Percentiles rank a stretch among this genome's conserved stretches.
Evolutionary conservation across 2,113 vertebrate genomes (phyloP).

Genomic region (Catharus bicknelli): DNA sequence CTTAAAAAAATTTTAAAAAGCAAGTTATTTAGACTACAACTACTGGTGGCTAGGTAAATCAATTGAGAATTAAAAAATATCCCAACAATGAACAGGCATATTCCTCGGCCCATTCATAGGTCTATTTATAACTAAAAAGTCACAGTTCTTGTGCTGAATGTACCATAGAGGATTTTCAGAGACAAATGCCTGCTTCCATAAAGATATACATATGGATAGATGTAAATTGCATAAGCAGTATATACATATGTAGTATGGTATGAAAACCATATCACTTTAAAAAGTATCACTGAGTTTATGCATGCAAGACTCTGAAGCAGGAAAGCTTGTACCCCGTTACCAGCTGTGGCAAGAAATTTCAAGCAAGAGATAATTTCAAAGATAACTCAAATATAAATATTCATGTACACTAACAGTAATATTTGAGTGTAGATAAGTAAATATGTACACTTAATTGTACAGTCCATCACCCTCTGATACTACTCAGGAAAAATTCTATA

Average conservation of each 20-base stretch:
- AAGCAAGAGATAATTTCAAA: not conserved
- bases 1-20: not conserved
- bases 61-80: not conserved
- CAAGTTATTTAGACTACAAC: not conserved
- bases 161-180: constrained; percentile 30
- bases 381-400: constrained; percentile 22
- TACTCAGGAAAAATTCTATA: not conserved
- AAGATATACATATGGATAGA: constrained; percentile 43
- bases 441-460: not conserved
- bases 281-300: constrained; percentile 6
- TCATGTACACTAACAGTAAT: not conserved
- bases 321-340: not conserved
- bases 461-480: not conserved
- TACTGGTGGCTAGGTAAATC: constrained; percentile 18
- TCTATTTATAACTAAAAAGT: constrained; percentile 24
- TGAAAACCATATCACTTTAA: constrained; percentile 35
- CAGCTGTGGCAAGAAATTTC: constrained; percentile 2
- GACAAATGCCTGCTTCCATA: not conserved
- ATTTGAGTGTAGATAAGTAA: constrained; percentile 10
- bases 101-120: not conserved
- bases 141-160: constrained; percentile 34
- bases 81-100: not conserved
- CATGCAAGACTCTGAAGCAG: not conserved
- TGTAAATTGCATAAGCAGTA: not conserved
- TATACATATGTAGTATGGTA: not conserved